A percentile compares a stretch with the other conserved stretches of the same genome.
These are phyloP conservation scores for Peromyscus nudipes DNA, from an alignment of 2,797 vertebrate genomes.

Conservation along the genomic window DNA sequence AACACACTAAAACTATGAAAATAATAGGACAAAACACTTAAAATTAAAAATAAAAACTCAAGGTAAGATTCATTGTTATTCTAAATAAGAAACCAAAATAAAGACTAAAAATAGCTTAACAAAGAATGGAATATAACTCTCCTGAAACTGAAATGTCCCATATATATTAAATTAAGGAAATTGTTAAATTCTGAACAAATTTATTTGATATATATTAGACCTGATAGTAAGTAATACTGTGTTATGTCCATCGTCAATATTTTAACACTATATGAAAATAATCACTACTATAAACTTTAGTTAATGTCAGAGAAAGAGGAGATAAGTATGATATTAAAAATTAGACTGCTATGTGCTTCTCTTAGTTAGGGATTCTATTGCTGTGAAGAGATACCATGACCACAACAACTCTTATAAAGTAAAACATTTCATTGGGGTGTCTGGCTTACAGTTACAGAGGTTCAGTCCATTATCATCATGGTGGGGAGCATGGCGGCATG, in stretches of 20 bases:
- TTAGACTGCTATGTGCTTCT: neutral
- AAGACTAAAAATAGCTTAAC: neutral
- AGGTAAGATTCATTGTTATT: neutral
- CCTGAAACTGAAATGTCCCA: neutral
- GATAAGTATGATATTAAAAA: neutral
- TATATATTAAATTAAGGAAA: neutral
- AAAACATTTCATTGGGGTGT: neutral
- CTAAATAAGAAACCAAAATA: neutral
- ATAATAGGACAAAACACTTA: neutral
- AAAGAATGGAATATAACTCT: neutral
- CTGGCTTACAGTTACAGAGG: neutral
- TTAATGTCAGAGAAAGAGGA: neutral
- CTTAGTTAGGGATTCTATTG: neutral
- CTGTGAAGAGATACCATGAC: neutral
- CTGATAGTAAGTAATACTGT: neutral
- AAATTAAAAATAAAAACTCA: slow-evolving; percentile 4
- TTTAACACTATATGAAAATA: neutral
- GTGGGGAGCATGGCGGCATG: neutral
- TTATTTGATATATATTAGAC: neutral
- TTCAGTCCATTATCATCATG: neutral
- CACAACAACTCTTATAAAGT: neutral
- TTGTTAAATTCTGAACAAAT: neutral
- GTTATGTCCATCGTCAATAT: neutral
- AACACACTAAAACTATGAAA: neutral
- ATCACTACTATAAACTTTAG: neutral